Base-by-base conservation (phyloP, 2,888 invertebrate species). In the Caenorhabditis sulstoni region DNA sequence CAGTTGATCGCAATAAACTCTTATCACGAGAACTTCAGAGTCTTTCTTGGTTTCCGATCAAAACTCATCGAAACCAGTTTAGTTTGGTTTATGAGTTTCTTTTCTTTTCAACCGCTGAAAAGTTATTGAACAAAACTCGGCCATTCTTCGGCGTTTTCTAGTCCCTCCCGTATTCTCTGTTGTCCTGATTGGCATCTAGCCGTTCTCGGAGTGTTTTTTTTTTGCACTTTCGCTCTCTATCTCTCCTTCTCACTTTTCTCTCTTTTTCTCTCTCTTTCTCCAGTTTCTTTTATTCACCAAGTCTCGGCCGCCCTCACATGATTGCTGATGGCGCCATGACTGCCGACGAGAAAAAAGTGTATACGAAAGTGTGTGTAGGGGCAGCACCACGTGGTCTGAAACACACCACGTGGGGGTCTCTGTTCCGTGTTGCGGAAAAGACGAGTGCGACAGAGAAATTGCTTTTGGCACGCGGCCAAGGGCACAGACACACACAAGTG, bases 241-340 rank as follows among this genome's bases (percentile, higher is more conserved):
- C 41, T 41, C 41, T 44, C 20, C 23, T 22, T 67, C 50, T 37
- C 37, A 57, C 29, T 47, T 18, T 29, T 7, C 29, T 7, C 29
- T 7, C 4, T 62, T 44, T 61, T 41, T 8, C 16, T 45, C 59
- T 23, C 41, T n/a, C 37, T 11, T 45, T 37, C 35, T 39, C 5
- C n/a, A n/a, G 55, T 8, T 16, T 45, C 59, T 23, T 29, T n/a
- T 45, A 3, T 45, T 37, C 35, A 39, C 5, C 29, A 7, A 7
- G 29, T 29, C 29, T 29, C 29, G 29, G 7, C 29, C 4, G 29
- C 49, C 49, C 55, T 73, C 73, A 73, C 73, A 57, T 73, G 73
- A 73, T 73, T 57, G 50, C 20, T 35, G 73, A 58, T 73, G 73
- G 73, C 73, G 73, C 73, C 73, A 73, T 65, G 57, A 59, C 59